Evolutionary conservation across 2,888 invertebrate genomes (phyloP).

Genomic region (Drosophila setosimentum): DNA sequence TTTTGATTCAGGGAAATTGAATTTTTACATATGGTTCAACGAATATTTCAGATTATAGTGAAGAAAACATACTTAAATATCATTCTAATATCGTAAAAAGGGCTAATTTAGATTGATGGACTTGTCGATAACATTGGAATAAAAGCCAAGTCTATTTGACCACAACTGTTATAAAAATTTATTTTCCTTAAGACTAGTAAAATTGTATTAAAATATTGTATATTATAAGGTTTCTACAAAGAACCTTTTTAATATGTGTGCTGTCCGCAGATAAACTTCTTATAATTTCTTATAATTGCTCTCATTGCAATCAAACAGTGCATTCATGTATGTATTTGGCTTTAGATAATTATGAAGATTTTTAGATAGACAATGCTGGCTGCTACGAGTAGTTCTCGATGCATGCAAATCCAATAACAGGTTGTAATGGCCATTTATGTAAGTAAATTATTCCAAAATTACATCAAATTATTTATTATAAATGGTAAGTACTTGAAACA

Average conservation of each 20-base stretch:
- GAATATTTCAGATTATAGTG: not conserved
- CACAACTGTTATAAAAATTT: not conserved
- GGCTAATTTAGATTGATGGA: not conserved
- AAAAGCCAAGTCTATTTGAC: not conserved
- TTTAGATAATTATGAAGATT: not conserved
- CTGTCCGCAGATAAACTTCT: not conserved
- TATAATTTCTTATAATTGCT: not conserved
- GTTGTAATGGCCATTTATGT: not conserved
- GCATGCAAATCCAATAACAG: not conserved
- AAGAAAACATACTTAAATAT: not conserved
- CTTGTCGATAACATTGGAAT: not conserved
- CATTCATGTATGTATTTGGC: not conserved
- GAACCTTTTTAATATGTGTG: not conserved
- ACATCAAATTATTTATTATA: not conserved
- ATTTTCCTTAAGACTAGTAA: slow-evolving; percentile 5
- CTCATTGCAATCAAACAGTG: not conserved
- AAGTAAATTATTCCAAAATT: not conserved
- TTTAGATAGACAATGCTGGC: not conserved
- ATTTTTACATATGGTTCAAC: not conserved
- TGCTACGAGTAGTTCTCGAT: not conserved
- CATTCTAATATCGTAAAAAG: not conserved
- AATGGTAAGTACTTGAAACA: not conserved
- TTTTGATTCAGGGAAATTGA: not conserved
- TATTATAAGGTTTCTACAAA: slow-evolving; percentile 1
- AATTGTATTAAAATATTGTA: slow-evolving; percentile 11